phyloP scores from a whole-genome alignment of 1,140 invertebrate genomes.

The Bradynema listronoti region DNA sequence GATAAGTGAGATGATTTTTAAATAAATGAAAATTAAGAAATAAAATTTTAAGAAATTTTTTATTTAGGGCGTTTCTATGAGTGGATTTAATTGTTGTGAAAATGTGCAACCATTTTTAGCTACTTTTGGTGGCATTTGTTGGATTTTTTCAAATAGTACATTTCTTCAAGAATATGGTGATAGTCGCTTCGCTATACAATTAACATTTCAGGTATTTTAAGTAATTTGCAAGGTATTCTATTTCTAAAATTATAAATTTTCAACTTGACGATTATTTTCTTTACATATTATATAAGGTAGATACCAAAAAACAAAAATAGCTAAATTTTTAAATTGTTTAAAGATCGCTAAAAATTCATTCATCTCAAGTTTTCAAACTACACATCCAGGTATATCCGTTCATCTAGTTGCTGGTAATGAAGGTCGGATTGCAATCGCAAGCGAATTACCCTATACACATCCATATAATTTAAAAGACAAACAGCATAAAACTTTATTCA shows the following conservation, averaged over 20 bases:
- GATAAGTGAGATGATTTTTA: background rate
- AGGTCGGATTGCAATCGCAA: background rate
- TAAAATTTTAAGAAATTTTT: background rate
- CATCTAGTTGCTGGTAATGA: background rate
- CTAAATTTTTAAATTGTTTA: no score
- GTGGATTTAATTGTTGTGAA: constrained; percentile 8
- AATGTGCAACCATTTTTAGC: background rate
- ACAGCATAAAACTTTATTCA: background rate
- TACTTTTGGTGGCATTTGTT: constrained; percentile 6
- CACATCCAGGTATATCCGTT: constrained; percentile 1
- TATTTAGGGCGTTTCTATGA: background rate
- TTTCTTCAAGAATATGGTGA: background rate
- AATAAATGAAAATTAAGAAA: background rate
- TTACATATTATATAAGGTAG: background rate
- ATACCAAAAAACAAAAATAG: background rate
- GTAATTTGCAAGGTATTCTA: no score
- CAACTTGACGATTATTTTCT: no score
- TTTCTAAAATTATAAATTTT: no score
- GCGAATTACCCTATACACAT: background rate
- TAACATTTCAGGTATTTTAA: constrained; percentile 13
- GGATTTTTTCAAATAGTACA: constrained; percentile 6
- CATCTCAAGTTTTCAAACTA: background rate
- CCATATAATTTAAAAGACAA: constrained; percentile 7
- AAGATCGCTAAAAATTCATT: constrained; percentile 9
- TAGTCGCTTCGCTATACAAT: constrained; percentile 1